Base-by-base conservation (phyloP, 2,888 invertebrate genomes). In the Spilarctia lutea region DNA sequence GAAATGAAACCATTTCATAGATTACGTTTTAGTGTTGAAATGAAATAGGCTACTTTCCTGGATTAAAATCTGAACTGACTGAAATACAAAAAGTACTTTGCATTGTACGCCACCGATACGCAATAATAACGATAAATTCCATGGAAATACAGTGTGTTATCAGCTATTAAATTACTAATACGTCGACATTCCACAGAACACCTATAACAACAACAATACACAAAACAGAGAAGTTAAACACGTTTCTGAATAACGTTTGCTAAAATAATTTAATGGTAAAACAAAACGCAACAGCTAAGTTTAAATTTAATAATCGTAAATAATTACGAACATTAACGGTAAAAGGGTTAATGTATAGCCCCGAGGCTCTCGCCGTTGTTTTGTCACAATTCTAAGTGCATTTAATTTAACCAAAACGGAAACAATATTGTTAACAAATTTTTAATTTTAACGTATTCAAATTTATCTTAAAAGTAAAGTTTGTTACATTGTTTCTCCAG, bases 281-380 rank as follows among this genome's bases (percentile, higher is more conserved):
- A 81, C 79, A 81, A 85, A 85, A 84, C 84, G 81, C 79, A 77
- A 74, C 65, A 76, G 82, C 82, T n/a, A 81, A 79, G 73, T 87
- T 86, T 74, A 84, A 85, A 87, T 87, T 85, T 85, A 87, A 88
- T 87, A 81, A 83, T 84, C 81, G 83, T 85, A 83, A 88, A 85
- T 91, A 89, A 90, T 90, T 84, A 84, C 84, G 80, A 72, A 78
- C 88, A 89, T 91, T 90, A 90, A 86, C 88, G 85, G 78, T 87
- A 87, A 73, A 90, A 87, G 88, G 87, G 84, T 82, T 88, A 88
- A 86, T 84, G 83, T 84, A 88, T 86, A 85, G 88, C 85, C 86
- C 83, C 84, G 82, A 83, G 82, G 84, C 86, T 84, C 84, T 85
- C 79, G 80, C 78, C 80, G 84, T 84, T 86, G 77, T 85, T 91